A percentile compares a stretch with the other conserved stretches of the same genome.
phyloP scores from a whole-genome alignment of 2,888 invertebrate genomes.

The Petrolisthes manimaculis region DNA sequence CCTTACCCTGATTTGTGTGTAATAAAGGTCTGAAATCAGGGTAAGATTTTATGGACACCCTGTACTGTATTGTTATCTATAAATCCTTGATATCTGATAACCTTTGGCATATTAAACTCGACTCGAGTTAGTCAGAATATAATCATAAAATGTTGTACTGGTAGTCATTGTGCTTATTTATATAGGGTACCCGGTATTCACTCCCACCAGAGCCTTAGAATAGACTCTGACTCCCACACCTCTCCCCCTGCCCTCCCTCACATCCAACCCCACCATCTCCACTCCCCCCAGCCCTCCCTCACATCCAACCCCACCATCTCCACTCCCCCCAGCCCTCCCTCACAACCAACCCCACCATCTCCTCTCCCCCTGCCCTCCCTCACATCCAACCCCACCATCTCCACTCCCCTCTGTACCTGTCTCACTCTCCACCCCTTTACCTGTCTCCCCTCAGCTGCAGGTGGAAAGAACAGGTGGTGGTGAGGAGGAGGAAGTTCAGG shows the following conservation, averaged over 20 bases:
- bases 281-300: too few relatives aligned
- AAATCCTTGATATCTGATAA: too few relatives aligned
- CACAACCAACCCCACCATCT: neutral
- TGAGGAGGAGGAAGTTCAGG: neutral
- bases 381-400: neutral
- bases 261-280: too few relatives aligned
- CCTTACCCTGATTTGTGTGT: too few relatives aligned
- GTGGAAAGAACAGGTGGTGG: conserved; percentile 19
- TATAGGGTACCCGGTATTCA: too few relatives aligned
- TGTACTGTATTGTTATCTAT: too few relatives aligned
- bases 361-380: neutral
- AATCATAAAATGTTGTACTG: neutral
- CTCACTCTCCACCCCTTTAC: neutral
- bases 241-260: too few relatives aligned
- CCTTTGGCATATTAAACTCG: neutral
- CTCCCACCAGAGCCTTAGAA: too few relatives aligned
- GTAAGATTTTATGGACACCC: too few relatives aligned
- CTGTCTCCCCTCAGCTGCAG: neutral
- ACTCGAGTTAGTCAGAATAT: neutral
- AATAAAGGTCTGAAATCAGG: too few relatives aligned
- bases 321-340: neutral
- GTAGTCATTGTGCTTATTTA: neutral
- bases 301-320: too few relatives aligned
- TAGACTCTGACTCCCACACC: too few relatives aligned
- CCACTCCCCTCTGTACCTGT: neutral